phyloP scores from a whole-genome alignment of 2,888 invertebrate genomes.

The Tenthredo scrophulariae region DNA sequence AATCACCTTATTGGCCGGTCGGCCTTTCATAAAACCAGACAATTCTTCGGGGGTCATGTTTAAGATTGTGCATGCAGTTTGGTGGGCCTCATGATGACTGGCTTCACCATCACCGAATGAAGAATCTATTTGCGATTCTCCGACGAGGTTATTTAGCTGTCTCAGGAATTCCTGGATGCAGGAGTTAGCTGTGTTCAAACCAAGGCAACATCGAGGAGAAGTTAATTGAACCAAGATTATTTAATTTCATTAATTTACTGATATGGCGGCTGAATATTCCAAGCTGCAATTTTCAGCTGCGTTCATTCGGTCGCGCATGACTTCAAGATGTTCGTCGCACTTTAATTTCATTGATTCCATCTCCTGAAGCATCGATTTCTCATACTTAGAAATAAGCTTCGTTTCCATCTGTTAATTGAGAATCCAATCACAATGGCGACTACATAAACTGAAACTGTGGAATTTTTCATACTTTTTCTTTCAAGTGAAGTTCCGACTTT shows the following conservation, averaged over 20 bases:
- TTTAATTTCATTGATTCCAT: slow-evolving; percentile 56
- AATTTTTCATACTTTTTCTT: slow-evolving; percentile 53
- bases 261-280: slow-evolving; percentile 59
- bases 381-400: slow-evolving; percentile 56
- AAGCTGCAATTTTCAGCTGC: slow-evolving; percentile 54
- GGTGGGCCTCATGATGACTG: slow-evolving; percentile 64
- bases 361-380: slow-evolving; percentile 57
- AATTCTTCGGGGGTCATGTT: slow-evolving; percentile 67
- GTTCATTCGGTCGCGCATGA: slow-evolving; percentile 54
- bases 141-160: slow-evolving; percentile 56
- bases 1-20: slow-evolving; percentile 48
- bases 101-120: slow-evolving; percentile 60
- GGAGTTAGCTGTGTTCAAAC: background rate
- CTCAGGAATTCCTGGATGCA: slow-evolving; percentile 59
- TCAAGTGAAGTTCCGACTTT: slow-evolving; percentile 56
- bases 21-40: slow-evolving; percentile 62
- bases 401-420: slow-evolving; percentile 54
- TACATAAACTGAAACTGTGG: background rate
- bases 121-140: slow-evolving; percentile 53
- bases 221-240: background rate
- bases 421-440: slow-evolving; percentile 5
- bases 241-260: slow-evolving; percentile 52
- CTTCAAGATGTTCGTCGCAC: slow-evolving; percentile 54
- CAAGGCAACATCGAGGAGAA: background rate
- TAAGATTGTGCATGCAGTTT: slow-evolving; percentile 66